These are phyloP conservation scores for Anthopleura sola DNA, from an alignment of 64 coral and sea anemone species.

Conservation along the genomic window DNA sequence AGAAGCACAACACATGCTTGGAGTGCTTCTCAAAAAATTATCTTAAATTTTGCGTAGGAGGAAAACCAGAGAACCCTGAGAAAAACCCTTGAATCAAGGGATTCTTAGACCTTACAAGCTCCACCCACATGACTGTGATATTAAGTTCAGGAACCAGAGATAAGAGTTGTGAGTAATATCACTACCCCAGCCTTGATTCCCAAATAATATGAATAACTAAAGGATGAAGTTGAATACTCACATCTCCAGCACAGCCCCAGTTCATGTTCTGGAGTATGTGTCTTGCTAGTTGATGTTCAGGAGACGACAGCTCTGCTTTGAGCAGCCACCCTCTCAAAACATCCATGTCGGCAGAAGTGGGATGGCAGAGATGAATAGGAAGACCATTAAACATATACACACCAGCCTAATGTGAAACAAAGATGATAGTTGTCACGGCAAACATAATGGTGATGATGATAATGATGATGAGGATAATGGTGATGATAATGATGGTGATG, in stretches of 20 bases:
- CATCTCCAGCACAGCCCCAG: constrained; percentile 80
- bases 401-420: constrained; percentile 52
- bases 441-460: background rate
- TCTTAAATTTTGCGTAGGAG: no score
- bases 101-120: no score
- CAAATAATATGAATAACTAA: background rate
- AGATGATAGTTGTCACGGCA: no score
- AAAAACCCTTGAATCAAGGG: no score
- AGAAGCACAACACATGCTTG: no score
- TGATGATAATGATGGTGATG: background rate
- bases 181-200: no score
- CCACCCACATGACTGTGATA: no score
- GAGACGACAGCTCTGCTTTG: constrained; percentile 59
- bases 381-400: constrained; percentile 84
- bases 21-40: no score
- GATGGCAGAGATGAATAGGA: constrained; percentile 75
- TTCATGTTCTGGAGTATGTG: constrained; percentile 84
- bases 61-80: no score
- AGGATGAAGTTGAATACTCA: background rate
- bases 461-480: background rate
- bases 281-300: constrained; percentile 87
- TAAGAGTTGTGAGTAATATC: no score
- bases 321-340: constrained; percentile 82
- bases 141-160: no score
- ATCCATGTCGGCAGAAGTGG: constrained; percentile 66